These are phyloP conservation scores for Capreolus pygargus DNA, from an alignment of 2,113 vertebrate species.

Conservation along the genomic window DNA sequence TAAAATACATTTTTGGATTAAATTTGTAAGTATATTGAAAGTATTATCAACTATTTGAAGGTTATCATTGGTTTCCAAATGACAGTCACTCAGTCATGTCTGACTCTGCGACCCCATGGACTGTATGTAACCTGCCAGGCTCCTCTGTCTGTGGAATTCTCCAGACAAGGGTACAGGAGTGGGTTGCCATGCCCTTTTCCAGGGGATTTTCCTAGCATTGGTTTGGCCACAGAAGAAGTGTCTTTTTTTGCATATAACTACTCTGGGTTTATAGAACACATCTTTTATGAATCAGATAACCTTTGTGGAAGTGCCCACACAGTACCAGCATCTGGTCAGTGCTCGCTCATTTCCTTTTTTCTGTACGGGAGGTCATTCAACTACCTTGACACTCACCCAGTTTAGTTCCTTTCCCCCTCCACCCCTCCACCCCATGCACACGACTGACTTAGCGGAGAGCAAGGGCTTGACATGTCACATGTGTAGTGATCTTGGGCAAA, in stretches of 20 bases:
- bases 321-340: too few relatives aligned
- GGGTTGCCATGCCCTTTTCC: neutral
- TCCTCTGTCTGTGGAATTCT: neutral
- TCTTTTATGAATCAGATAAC: neutral
- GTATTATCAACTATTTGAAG: neutral
- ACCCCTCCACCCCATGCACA: neutral
- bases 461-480: neutral
- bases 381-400: neutral
- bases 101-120: neutral
- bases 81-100: neutral
- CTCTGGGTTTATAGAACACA: neutral
- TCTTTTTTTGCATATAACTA: neutral
- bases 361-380: neutral
- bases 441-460: neutral
- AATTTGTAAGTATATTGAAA: neutral
- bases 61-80: neutral
- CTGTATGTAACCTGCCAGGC: neutral
- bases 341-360: neutral
- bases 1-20: neutral
- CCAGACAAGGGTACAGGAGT: neutral
- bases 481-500: neutral
- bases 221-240: neutral
- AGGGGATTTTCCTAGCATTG: neutral
- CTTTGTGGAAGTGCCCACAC: neutral
- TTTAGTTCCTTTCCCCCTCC: neutral